A percentile compares a stretch with the other conserved stretches of the same genome.
Conservation (phyloP, 2,113 vertebrate genomes). For the Eleginops maclovinus region DNA sequence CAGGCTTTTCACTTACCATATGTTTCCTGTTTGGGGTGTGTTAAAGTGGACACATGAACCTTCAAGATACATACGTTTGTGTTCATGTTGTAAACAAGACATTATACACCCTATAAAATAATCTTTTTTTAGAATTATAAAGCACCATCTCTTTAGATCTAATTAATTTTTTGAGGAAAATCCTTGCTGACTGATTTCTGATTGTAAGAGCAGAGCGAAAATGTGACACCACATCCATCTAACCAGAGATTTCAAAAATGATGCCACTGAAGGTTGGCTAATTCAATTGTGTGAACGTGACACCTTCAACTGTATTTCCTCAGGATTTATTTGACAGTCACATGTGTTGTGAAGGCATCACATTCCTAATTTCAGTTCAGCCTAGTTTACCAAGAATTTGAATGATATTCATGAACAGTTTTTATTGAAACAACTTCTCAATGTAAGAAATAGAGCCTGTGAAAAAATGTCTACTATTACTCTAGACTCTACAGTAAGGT, state of each 20-base stretch:
- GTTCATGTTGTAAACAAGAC: background rate
- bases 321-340: background rate
- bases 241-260: constrained; percentile 8
- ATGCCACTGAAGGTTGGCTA: constrained; percentile 7
- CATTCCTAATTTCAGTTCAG: background rate
- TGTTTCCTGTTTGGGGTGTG: constrained; percentile 1
- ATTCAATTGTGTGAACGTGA: constrained; percentile 1
- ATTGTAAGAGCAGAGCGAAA: constrained; percentile 6
- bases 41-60: constrained; percentile 9
- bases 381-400: background rate
- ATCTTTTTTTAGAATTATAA: background rate
- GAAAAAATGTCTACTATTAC: background rate
- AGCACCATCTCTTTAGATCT: background rate
- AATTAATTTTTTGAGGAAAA: background rate
- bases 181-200: constrained; percentile 9
- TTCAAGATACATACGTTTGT: background rate
- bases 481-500: too few relatives aligned
- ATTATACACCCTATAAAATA: background rate
- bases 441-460: background rate
- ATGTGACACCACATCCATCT: constrained; percentile 17
- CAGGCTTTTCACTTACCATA: background rate
- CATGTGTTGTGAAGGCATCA: background rate
- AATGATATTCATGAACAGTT: background rate
- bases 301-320: background rate
- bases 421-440: background rate